These are phyloP conservation scores for Macrosiphum euphorbiae DNA, from an alignment of 2,888 invertebrate species.

Conservation along the genomic window DNA sequence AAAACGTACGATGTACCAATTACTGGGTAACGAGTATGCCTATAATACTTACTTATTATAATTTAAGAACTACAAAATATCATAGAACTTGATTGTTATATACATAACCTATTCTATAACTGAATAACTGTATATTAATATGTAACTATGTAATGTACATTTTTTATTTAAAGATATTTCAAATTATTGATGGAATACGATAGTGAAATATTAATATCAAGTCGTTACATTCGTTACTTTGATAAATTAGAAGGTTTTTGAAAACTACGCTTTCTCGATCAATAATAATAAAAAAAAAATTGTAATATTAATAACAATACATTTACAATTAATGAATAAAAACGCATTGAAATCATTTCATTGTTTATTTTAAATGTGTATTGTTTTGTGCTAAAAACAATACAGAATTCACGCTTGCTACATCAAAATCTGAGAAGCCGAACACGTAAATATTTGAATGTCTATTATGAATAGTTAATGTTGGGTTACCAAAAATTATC, in stretches of 20 bases:
- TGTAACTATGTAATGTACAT: neutral
- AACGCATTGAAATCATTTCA: neutral
- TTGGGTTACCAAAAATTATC: neutral
- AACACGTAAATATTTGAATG: constrained; percentile 24
- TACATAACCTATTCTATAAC: neutral
- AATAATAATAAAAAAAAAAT: neutral
- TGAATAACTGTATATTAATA: neutral
- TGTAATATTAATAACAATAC: neutral
- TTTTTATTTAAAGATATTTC: neutral
- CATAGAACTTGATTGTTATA: neutral
- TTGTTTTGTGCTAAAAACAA: neutral
- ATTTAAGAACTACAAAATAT: neutral
- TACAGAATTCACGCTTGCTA: neutral
- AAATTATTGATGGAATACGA: neutral
- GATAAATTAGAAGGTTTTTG: neutral
- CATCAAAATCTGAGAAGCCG: constrained; percentile 57
- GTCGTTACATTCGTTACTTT: neutral
- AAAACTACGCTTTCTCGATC: constrained; percentile 49
- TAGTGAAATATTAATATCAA: neutral
- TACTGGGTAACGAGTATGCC: neutral
- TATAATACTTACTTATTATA: neutral
- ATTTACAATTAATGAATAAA: neutral
- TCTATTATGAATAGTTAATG: neutral
- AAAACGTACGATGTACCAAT: neutral
- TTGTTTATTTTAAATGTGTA: neutral